Evolutionary conservation across 2,888 invertebrate species (phyloP).

Genomic region (Oscheius sp.): DNA sequence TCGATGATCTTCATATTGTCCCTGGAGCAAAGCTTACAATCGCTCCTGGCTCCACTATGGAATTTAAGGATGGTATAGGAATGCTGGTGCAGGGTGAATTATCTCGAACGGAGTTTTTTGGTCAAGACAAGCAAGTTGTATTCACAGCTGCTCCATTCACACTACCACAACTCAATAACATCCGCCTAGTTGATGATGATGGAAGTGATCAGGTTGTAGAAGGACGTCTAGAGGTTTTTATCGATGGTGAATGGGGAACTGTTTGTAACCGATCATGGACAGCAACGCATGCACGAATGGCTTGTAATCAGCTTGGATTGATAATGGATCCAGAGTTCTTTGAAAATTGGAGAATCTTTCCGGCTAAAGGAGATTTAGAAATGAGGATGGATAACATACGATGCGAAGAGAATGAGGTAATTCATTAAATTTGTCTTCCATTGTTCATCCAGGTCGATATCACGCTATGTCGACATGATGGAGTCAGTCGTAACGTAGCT

Average conservation of each 20-base stretch:
- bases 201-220: conserved; percentile 74
- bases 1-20: conserved; percentile 89
- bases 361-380: conserved; percentile 62
- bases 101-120: conserved; percentile 56
- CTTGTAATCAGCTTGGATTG: conserved; percentile 92
- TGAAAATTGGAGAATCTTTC: conserved; percentile 74
- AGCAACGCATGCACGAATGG: conserved; percentile 86
- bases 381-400: conserved; percentile 80
- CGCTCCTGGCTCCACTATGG: conserved; percentile 85
- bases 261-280: conserved; percentile 97
- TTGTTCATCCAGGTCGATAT: conserved; percentile 77
- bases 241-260: conserved; percentile 92
- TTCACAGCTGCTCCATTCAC: conserved; percentile 63
- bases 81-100: conserved; percentile 84
- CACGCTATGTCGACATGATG: conserved; percentile 81
- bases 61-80: conserved; percentile 88
- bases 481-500: conserved; percentile 77
- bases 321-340: conserved; percentile 87
- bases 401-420: conserved; percentile 78
- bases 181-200: conserved; percentile 66
- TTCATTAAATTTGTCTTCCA: neutral
- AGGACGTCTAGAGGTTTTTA: conserved; percentile 83
- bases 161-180: conserved; percentile 45
- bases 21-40: conserved; percentile 90
- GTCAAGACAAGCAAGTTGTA: conserved; percentile 48